These are phyloP conservation scores for Alosa sapidissima DNA, from an alignment of 2,797 vertebrate genomes.

Conservation along the genomic window DNA sequence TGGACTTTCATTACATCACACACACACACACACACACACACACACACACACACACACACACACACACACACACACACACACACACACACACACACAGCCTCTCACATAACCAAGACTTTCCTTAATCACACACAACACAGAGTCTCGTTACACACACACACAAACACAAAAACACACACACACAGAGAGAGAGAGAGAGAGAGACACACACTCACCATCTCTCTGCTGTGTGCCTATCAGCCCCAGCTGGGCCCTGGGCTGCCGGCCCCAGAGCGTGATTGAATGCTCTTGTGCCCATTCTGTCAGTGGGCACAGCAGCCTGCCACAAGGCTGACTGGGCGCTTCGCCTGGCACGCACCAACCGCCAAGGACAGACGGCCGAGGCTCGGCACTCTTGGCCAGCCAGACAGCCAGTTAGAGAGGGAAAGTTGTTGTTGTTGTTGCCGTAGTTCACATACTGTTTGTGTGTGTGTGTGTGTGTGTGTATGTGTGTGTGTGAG, in stretches of 20 bases:
- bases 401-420: not conserved
- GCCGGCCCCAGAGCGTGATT: conserved; percentile 30
- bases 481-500: not conserved
- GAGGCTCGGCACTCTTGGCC: not conserved
- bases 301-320: conserved; percentile 23
- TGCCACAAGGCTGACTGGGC: not conserved
- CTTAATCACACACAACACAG: not conserved
- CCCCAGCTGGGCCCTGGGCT: not conserved
- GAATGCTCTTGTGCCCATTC: conserved; percentile 31
- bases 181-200: not conserved
- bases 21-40: not conserved
- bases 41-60: not conserved
- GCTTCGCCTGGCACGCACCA: not conserved
- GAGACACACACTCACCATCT: not conserved
- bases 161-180: too few relatives aligned
- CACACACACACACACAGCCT: not conserved
- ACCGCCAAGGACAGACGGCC: not conserved
- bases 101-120: not conserved
- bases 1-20: not conserved
- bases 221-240: not conserved
- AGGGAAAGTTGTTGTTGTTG: not conserved
- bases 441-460: not conserved
- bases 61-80: not conserved
- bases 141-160: not conserved
- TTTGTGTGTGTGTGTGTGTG: not conserved